Evolutionary conservation across 2,113 vertebrate genomes (phyloP).

Genomic region (Acrocephalus arundinaceus): DNA sequence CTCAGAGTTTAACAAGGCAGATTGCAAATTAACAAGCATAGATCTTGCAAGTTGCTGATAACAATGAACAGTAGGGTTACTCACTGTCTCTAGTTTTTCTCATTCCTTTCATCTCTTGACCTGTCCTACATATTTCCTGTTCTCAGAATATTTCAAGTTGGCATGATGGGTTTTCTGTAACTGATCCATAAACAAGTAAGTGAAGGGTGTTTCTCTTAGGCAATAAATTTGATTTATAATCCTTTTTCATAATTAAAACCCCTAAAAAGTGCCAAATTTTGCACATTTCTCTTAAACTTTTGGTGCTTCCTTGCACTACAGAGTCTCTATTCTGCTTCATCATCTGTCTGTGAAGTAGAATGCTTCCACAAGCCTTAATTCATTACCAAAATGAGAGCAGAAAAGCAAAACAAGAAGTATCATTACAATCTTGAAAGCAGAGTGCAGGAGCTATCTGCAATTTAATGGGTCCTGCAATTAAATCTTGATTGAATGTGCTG

Average conservation of each 20-base stretch:
- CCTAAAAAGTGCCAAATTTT: background rate
- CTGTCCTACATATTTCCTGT: background rate
- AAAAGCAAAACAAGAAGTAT: constrained; percentile 27
- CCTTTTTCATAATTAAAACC: background rate
- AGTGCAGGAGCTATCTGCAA: background rate
- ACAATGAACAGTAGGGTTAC: background rate
- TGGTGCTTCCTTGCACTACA: background rate
- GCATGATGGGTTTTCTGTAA: background rate
- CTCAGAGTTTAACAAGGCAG: background rate
- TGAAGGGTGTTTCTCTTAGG: background rate
- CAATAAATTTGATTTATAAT: background rate
- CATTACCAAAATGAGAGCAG: background rate
- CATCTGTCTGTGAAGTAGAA: background rate
- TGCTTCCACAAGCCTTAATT: background rate
- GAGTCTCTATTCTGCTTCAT: background rate
- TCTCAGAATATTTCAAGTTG: background rate
- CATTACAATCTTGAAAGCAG: background rate
- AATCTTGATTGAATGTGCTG: background rate
- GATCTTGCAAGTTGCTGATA: background rate
- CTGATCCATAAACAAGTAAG: background rate
- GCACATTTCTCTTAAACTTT: background rate
- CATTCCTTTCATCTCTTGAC: background rate
- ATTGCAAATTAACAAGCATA: background rate
- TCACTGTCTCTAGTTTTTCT: background rate
- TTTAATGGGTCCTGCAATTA: constrained; percentile 8